A percentile compares a stretch with the other conserved stretches of the same genome.
Evolutionary conservation across 2,888 invertebrate species (phyloP).

Genomic region (Melangyna quadrimaculata): DNA sequence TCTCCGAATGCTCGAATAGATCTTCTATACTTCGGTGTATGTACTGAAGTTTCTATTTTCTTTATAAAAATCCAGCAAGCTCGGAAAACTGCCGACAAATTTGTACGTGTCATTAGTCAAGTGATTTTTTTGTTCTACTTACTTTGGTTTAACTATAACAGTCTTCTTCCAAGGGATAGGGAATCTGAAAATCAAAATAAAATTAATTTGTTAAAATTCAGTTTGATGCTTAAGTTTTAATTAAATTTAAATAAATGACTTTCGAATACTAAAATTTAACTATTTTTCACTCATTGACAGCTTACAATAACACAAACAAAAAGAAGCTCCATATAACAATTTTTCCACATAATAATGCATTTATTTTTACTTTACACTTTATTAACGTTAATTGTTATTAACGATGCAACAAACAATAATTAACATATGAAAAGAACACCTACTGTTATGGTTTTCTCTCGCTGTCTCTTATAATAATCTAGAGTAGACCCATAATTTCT

Average conservation of each 20-base stretch:
- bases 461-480: background rate
- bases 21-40: too few relatives aligned
- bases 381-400: slow-evolving; percentile 39
- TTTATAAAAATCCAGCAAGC: too few relatives aligned
- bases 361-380: too few relatives aligned
- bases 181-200: slow-evolving; percentile 29
- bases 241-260: background rate
- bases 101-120: background rate
- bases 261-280: background rate
- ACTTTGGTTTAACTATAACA: slow-evolving; percentile 22
- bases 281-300: background rate
- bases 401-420: slow-evolving; percentile 15
- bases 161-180: slow-evolving; percentile 4
- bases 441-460: background rate
- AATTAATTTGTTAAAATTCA: background rate
- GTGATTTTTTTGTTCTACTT: slow-evolving; percentile 19
- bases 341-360: slow-evolving; percentile 2
- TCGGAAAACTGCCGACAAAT: too few relatives aligned
- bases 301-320: background rate
- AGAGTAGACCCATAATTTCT: background rate
- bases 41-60: too few relatives aligned
- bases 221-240: background rate
- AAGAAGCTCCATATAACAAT: background rate
- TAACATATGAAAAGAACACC: slow-evolving; percentile 11
- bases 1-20: too few relatives aligned